A percentile compares a stretch with the other conserved stretches of the same genome.
Conservation (phyloP, 2,113 vertebrate genomes). For the Gymnobelideus leadbeateri region DNA sequence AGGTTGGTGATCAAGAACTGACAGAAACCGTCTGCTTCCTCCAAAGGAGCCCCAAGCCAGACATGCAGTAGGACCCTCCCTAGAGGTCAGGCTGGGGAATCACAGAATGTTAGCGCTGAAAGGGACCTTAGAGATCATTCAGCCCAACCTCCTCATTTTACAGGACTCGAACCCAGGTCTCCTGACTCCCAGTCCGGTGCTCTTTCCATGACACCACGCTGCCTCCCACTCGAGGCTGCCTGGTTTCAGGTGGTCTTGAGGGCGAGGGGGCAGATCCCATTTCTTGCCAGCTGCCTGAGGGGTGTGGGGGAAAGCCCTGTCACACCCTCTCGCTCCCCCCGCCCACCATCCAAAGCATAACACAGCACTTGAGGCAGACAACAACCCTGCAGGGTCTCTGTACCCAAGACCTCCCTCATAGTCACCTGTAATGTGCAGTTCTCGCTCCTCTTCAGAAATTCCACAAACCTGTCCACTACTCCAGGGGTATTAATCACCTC, state of each 20-base stretch:
- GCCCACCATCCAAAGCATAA: neutral
- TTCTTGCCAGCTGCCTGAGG: slow-evolving; percentile 30
- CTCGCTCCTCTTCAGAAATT: slow-evolving; percentile 95
- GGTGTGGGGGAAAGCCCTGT: neutral
- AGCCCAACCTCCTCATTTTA: slow-evolving; percentile 8
- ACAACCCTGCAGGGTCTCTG: neutral
- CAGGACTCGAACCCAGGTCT: slow-evolving; percentile 6
- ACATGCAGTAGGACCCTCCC: slow-evolving; percentile 3
- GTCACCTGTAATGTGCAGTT: slow-evolving; percentile 97
- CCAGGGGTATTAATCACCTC: slow-evolving; percentile 97
- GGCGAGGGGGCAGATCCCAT: slow-evolving; percentile 26
- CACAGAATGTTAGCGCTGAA: neutral
- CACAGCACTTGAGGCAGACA: neutral
- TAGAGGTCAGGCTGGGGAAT: slow-evolving; percentile 7
- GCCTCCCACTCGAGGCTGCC: slow-evolving; percentile 2
- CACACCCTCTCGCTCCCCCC: neutral
- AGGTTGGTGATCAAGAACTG: neutral
- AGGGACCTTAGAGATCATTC: slow-evolving; percentile 5
- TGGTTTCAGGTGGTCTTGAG: slow-evolving; percentile 45
- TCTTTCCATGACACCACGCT: slow-evolving; percentile 4
- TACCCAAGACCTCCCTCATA: neutral
- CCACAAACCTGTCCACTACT: slow-evolving; percentile 96
- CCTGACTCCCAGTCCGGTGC: neutral
- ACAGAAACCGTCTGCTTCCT: neutral
- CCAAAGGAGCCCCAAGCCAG: neutral